These are phyloP conservation scores for Eulemur rufifrons DNA, from an alignment of 2,113 vertebrate species.

Conservation along the genomic window DNA sequence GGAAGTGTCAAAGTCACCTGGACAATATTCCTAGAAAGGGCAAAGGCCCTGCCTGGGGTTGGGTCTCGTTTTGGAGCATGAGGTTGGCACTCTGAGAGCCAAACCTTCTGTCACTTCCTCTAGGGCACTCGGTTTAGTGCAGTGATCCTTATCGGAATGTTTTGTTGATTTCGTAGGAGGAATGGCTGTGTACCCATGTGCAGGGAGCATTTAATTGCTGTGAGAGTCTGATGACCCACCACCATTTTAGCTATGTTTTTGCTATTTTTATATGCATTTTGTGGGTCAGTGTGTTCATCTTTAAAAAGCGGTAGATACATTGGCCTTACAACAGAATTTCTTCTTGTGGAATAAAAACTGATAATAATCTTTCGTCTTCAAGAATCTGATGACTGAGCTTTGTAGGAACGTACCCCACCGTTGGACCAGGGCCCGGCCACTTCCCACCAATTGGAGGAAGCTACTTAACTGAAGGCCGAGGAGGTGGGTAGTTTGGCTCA, in stretches of 20 bases:
- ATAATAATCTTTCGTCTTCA: conserved; percentile 68
- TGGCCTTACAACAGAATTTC: conserved; percentile 15
- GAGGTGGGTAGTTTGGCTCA: background rate
- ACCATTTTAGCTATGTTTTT: background rate
- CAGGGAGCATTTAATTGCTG: background rate
- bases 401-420: conserved; percentile 60
- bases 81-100: background rate
- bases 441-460: background rate
- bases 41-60: background rate
- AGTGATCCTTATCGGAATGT: background rate
- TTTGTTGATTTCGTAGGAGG: conserved; percentile 48
- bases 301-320: background rate
- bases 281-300: background rate
- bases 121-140: background rate
- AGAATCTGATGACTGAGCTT: conserved; percentile 77
- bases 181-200: background rate
- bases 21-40: background rate
- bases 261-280: background rate
- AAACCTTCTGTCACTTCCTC: background rate
- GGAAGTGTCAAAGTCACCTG: background rate
- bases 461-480: background rate
- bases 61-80: background rate
- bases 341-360: conserved; percentile 10
- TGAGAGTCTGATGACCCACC: background rate
- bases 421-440: background rate